Percentiles rank a stretch among this genome's conserved stretches.
These are phyloP conservation scores for Macrosiphum euphorbiae DNA, from an alignment of 2,888 invertebrate species.

Conservation along the genomic window DNA sequence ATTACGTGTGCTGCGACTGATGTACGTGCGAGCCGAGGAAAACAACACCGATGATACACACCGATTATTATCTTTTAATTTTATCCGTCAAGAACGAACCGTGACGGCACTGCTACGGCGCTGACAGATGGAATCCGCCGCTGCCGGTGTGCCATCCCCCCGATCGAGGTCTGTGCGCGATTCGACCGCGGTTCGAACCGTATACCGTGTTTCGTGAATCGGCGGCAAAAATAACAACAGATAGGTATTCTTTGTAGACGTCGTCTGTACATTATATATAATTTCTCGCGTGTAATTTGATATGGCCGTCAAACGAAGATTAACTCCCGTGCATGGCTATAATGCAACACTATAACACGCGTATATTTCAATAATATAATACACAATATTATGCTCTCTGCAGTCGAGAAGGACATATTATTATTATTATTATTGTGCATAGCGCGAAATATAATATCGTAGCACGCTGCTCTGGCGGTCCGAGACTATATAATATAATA, in stretches of 20 bases:
- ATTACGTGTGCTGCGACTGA: too few species aligned
- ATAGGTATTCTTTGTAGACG: background rate
- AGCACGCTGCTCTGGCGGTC: background rate
- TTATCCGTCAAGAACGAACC: conserved; percentile 41
- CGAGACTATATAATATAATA: background rate
- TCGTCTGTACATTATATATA: background rate
- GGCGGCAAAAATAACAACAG: background rate
- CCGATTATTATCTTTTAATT: conserved; percentile 56
- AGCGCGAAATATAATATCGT: background rate
- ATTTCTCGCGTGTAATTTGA: conserved; percentile 39
- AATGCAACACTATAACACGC: background rate
- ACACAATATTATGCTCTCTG: background rate
- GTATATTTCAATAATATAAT: background rate
- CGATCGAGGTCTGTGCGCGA: background rate
- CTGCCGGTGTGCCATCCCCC: too few species aligned
- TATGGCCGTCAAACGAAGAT: conserved; percentile 30
- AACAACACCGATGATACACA: conserved; percentile 20
- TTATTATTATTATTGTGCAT: background rate
- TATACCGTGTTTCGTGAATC: background rate
- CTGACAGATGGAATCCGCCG: conserved; percentile 3
- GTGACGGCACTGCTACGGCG: conserved; percentile 10
- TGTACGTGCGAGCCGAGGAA: conserved; percentile 44
- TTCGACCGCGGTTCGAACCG: background rate
- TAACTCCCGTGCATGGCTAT: background rate
- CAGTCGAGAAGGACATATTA: conserved; percentile 8